These are phyloP conservation scores for Taphrorychus bicolor DNA, from an alignment of 2,888 invertebrate species.

Conservation along the genomic window DNA sequence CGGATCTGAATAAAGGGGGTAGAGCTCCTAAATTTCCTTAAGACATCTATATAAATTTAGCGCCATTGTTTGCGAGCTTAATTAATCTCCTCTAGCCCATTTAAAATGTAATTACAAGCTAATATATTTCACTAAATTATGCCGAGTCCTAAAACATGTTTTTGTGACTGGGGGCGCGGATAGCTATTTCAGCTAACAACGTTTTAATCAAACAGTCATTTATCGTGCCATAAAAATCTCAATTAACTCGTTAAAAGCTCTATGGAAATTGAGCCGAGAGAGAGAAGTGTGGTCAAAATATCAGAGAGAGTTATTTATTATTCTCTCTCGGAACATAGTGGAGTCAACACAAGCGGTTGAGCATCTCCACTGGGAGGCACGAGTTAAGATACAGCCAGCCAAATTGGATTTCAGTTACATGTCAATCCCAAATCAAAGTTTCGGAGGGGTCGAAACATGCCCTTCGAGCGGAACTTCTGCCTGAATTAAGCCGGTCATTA, in stretches of 20 bases:
- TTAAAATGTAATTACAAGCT: conserved; percentile 37
- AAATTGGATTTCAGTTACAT: conserved; percentile 23
- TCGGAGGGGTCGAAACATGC: conserved; percentile 16
- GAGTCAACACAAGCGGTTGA: neutral
- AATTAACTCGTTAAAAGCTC: too few relatives aligned
- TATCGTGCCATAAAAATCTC: neutral
- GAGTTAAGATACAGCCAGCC: conserved; percentile 15
- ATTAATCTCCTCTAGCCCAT: conserved; percentile 36
- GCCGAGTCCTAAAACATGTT: conserved; percentile 12
- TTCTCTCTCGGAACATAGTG: neutral
- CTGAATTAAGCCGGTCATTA: conserved; percentile 8
- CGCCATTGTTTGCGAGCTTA: conserved; percentile 36
- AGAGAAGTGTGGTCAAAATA: neutral
- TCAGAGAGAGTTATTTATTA: neutral
- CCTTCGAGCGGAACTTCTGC: conserved; percentile 13
- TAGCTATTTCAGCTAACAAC: neutral
- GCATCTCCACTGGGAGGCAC: conserved; percentile 9
- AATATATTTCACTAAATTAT: conserved; percentile 35
- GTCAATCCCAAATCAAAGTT: conserved; percentile 32
- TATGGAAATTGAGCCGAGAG: neutral
- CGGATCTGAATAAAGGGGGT: conserved; percentile 27
- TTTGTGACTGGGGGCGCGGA: conserved; percentile 7
- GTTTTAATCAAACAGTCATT: neutral
- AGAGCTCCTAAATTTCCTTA: conserved; percentile 32
- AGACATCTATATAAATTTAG: conserved; percentile 40